These are phyloP conservation scores for Mactra quadrangularis DNA, from an alignment of 1,140 invertebrate genomes.

Conservation along the genomic window DNA sequence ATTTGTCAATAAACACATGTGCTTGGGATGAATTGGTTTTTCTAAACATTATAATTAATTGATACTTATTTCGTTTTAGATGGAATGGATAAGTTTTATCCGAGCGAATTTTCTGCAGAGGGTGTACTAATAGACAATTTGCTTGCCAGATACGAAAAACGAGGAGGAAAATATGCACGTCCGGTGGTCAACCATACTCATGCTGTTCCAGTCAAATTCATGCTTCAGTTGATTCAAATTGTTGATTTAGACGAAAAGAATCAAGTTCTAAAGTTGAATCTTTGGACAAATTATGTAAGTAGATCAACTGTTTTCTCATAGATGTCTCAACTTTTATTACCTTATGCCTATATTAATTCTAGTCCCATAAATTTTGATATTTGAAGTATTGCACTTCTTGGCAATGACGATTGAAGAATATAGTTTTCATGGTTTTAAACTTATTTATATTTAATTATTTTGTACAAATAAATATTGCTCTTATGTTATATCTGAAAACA, in stretches of 20 bases:
- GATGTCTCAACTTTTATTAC: neutral
- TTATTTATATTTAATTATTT: too few species aligned
- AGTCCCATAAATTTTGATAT: too few species aligned
- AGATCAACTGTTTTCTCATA: too few species aligned
- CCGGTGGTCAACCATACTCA: conserved; percentile 79
- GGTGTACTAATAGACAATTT: conserved; percentile 48
- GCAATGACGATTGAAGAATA: too few species aligned
- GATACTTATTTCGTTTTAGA: conserved; percentile 35
- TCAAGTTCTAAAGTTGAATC: conserved; percentile 80
- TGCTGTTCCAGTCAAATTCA: conserved; percentile 76
- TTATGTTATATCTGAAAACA: too few species aligned
- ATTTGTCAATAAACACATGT: too few species aligned
- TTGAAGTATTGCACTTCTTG: too few species aligned
- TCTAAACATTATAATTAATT: too few species aligned
- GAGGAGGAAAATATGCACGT: conserved; percentile 76
- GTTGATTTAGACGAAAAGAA: conserved; percentile 82
- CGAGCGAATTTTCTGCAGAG: conserved; percentile 36
- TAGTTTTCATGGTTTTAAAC: too few species aligned
- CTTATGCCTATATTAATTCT: neutral
- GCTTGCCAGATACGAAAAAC: conserved; percentile 60
- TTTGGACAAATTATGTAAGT: conserved; percentile 81
- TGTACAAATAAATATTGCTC: too few species aligned
- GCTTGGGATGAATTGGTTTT: too few species aligned
- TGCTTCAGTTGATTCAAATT: conserved; percentile 81
- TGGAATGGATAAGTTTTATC: conserved; percentile 6